Conservation (phyloP, 2,113 vertebrate genomes). For the Raja brachyura region DNA sequence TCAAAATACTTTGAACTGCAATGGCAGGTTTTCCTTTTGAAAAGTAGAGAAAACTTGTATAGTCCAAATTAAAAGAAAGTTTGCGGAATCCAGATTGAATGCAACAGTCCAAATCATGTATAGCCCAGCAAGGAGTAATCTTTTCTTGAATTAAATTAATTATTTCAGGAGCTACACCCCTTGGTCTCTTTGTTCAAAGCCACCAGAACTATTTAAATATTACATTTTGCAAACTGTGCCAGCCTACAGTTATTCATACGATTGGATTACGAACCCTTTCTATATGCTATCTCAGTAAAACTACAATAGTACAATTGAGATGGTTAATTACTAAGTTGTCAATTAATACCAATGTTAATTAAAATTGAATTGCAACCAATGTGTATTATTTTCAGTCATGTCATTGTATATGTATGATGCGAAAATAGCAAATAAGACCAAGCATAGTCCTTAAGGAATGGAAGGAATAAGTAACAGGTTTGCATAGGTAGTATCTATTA, state of each 20-base stretch:
- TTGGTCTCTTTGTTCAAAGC: not conserved
- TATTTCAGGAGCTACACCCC: not conserved
- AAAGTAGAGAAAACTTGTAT: not conserved
- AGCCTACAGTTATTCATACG: too few relatives aligned
- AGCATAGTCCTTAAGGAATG: not conserved
- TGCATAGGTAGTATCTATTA: not conserved
- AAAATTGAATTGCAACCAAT: not conserved
- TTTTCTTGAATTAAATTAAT: not conserved
- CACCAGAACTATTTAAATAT: not conserved
- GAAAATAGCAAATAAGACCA: not conserved
- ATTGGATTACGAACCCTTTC: not conserved
- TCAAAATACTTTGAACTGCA: not conserved
- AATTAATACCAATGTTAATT: not conserved
- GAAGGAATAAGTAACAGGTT: not conserved
- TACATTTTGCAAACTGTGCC: not conserved
- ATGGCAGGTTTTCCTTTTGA: not conserved
- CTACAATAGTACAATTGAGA: not conserved
- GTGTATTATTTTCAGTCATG: not conserved
- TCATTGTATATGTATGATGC: not conserved
- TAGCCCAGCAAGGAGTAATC: not conserved
- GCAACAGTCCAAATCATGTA: not conserved
- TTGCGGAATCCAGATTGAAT: not conserved
- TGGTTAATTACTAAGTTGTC: not conserved
- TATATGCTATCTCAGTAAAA: not conserved
- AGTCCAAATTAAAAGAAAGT: not conserved